Percentiles rank a stretch among this genome's conserved stretches.
Conservation (phyloP, 2,797 vertebrate genomes). For the Rhinichthys osculus region DNA sequence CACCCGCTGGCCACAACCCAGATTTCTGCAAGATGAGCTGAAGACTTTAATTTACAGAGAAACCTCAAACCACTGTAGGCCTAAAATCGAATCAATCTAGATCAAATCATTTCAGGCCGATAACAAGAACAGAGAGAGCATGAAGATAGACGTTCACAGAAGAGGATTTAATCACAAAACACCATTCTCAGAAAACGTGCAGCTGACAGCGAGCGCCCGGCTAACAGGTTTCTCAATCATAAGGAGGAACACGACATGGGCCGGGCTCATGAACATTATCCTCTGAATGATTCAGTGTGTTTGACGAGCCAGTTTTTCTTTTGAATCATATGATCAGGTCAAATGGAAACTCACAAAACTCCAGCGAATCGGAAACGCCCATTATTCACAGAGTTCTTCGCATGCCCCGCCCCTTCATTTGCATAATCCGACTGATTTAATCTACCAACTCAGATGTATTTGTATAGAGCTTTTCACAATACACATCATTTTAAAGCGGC, state of each 20-base stretch:
- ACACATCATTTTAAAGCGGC: not conserved
- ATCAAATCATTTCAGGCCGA: not conserved
- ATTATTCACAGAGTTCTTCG: not conserved
- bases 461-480: not conserved
- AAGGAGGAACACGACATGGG: not conserved
- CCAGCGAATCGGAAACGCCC: not conserved
- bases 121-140: not conserved
- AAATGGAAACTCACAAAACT: not conserved
- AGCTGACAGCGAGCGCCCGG: not conserved
- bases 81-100: not conserved
- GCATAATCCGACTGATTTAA: not conserved
- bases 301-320: not conserved
- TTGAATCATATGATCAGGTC: not conserved
- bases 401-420: not conserved
- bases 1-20: slow-evolving; percentile 3
- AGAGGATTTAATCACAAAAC: not conserved
- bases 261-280: not conserved
- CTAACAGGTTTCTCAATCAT: slow-evolving; percentile 8
- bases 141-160: not conserved
- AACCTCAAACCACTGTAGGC: not conserved
- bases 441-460: not conserved
- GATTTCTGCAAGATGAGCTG: not conserved
- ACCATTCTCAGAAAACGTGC: slow-evolving; percentile 10
- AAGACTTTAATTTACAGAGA: not conserved
- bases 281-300: not conserved